phyloP scores from a whole-genome alignment of 2,888 invertebrate genomes.

The Spodoptera picta region DNA sequence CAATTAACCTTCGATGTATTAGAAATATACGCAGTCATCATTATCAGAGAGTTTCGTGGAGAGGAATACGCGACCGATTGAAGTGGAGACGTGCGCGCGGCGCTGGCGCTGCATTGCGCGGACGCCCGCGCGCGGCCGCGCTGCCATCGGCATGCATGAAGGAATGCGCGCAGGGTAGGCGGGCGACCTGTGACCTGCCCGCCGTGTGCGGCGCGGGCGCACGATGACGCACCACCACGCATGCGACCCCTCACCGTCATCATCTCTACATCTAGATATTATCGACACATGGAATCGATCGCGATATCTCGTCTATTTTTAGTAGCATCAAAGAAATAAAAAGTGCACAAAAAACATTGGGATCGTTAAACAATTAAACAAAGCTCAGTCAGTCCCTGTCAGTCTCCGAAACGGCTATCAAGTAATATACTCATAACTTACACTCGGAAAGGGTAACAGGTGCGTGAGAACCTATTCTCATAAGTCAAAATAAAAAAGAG shows the following conservation, averaged over 20 bases:
- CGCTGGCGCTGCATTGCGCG: constrained; percentile 12
- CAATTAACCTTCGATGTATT: constrained; percentile 86
- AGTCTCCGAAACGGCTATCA: constrained; percentile 36
- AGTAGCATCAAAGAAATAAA: constrained; percentile 3
- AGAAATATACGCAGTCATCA: constrained; percentile 83
- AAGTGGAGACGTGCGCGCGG: constrained; percentile 20
- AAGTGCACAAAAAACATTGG: not conserved
- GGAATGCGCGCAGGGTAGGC: constrained; percentile 77
- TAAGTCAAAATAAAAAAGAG: constrained; percentile 69
- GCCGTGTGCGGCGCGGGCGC: constrained; percentile 48
- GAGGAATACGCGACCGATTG: constrained; percentile 60
- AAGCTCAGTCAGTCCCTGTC: constrained; percentile 18
- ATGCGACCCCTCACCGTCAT: constrained; percentile 26
- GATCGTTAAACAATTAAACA: not conserved
- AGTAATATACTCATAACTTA: constrained; percentile 49
- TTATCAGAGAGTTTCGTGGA: constrained; percentile 74
- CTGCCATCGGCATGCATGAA: constrained; percentile 54
- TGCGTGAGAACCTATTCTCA: constrained; percentile 81
- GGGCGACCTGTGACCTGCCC: constrained; percentile 79
- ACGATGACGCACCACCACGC: constrained; percentile 71
- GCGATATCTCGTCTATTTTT: constrained; percentile 49
- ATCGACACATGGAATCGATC: constrained; percentile 61
- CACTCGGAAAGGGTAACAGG: constrained; percentile 71
- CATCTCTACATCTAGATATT: constrained; percentile 28
- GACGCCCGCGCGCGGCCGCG: constrained; percentile 45